Evolutionary conservation across 2,113 vertebrate genomes (phyloP).

Genomic region (Nothocercus nigrocapillus): DNA sequence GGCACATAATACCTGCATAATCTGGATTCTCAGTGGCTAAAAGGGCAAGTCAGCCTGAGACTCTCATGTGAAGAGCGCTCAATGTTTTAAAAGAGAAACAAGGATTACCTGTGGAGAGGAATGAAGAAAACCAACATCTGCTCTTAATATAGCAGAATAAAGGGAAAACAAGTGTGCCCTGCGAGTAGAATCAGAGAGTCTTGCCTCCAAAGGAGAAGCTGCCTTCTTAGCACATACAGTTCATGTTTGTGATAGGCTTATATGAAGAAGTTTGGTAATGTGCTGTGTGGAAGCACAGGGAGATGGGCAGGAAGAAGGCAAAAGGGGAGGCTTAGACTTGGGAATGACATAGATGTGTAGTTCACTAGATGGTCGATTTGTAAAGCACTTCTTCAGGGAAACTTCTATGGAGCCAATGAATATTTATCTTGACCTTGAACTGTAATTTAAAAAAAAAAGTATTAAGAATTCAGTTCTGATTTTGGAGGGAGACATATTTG

Average conservation of each 20-base stretch:
- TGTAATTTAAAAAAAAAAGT: neutral
- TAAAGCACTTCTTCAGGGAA: neutral
- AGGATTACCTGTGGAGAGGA: neutral
- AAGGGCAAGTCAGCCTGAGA: slow-evolving; percentile 33
- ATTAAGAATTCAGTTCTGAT: neutral
- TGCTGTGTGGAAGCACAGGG: neutral
- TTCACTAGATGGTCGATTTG: neutral
- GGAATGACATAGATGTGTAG: neutral
- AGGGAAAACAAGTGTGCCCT: neutral
- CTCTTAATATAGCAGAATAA: neutral
- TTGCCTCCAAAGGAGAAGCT: neutral
- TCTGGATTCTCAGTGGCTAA: slow-evolving; percentile 50
- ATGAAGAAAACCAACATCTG: neutral
- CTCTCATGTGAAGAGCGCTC: neutral
- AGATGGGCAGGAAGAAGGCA: rapidly evolving
- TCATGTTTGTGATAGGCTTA: neutral
- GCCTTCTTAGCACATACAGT: neutral
- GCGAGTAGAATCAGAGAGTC: neutral
- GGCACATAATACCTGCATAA: slow-evolving; percentile 36
- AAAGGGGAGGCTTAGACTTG: neutral
- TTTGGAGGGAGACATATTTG: neutral
- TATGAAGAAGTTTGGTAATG: neutral
- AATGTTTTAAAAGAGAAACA: slow-evolving; percentile 13
- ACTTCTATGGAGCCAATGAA: neutral
- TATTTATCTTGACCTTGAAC: neutral